Evolutionary conservation across 2,888 invertebrate genomes (phyloP).

Genomic region (Caenorhabditis virilis): DNA sequence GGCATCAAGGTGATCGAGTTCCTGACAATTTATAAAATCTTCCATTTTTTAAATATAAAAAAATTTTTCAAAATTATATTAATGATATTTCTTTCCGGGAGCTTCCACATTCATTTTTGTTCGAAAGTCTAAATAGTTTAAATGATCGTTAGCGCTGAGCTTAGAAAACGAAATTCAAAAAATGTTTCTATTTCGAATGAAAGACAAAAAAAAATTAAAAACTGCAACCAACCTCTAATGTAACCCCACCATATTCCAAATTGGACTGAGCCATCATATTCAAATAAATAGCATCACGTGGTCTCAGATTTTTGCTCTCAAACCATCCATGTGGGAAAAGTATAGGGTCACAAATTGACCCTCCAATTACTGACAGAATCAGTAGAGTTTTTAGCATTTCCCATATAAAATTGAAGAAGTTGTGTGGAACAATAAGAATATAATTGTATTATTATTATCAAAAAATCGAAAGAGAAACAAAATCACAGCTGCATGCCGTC

Average conservation of each 20-base stretch:
- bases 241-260: constrained; percentile 53
- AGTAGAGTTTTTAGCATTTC: too few species aligned
- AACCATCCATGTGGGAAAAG: constrained; percentile 60
- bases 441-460: background rate
- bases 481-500: too few species aligned
- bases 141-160: too few species aligned
- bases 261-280: constrained; percentile 57
- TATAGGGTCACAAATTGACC: constrained; percentile 33
- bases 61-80: too few species aligned
- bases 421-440: background rate
- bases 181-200: too few species aligned
- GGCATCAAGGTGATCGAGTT: constrained; percentile 46
- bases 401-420: background rate
- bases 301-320: constrained; percentile 51
- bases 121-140: too few species aligned
- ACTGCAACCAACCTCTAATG: constrained; percentile 34
- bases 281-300: constrained; percentile 54
- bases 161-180: too few species aligned
- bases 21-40: too few species aligned
- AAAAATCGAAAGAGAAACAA: too few species aligned
- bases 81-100: background rate
- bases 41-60: too few species aligned
- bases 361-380: too few species aligned
- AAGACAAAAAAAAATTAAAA: background rate
- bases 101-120: too few species aligned